Base-by-base conservation (phyloP, 2,888 invertebrate genomes). In the Nomada fucata region DNA sequence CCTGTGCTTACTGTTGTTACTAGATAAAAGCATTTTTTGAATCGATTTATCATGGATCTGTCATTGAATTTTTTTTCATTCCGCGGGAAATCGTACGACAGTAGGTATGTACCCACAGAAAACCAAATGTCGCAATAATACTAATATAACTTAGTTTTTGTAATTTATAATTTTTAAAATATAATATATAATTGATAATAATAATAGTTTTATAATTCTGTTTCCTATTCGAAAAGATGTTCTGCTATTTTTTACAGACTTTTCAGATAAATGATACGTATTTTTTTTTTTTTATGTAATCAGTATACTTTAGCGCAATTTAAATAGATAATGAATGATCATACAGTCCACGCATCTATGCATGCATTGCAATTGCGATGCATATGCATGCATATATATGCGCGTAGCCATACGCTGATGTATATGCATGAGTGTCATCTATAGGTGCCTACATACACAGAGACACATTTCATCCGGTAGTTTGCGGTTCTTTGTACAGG, bases 11-110 rank as follows among this genome's bases (percentile, higher is more conserved):
- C 29, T 68, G 55, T 29, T 67, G 50, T 53, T 55, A 20, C 1
- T 67, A 71, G 67, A 77, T 71, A 79, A 18, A 7, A 36, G 7
- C 13, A 10, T 44, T 72, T 67, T 76, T 78, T 64, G 5, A 64
- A 36, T 7, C n/a, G 9, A 4, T 3, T 26, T 76, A 75, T 79
- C 71, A 3, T 50, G 20, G 44, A 47, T 50, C 47, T 61, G 42
- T 26, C 53, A 71, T 70, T 67, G 18, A 57, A 29, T 55, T 67
- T 52, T 67, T 57, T 9, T 36, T 53, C 23, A 60, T 23, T 50
- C 26, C 1, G 11, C 15, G 18, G n/a, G 55, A 1, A 55, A 63
- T n/a, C 15, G 11, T 47, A 18, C 18, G 47, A 7, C 59, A 20
- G n/a, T 2, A 15, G 7, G 7, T 20, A 9, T 13, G 9, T 2